A percentile compares a stretch with the other conserved stretches of the same genome.
phyloP scores from a whole-genome alignment of 2,888 invertebrate genomes.

The Oscheius sp. region DNA sequence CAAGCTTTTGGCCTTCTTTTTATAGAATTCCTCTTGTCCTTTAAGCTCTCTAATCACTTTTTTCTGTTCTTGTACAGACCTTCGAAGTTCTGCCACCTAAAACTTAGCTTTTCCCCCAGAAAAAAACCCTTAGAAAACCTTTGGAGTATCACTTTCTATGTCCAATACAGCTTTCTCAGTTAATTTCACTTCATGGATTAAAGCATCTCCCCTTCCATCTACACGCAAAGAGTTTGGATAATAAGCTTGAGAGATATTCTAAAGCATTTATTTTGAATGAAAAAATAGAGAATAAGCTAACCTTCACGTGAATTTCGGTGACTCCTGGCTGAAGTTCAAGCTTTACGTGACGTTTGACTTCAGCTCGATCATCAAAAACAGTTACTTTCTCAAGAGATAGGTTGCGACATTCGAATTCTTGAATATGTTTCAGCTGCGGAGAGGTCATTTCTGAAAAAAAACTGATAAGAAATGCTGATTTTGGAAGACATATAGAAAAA shows the following conservation, averaged over 20 bases:
- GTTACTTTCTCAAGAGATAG: conserved; percentile 39
- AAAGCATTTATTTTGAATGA: background rate
- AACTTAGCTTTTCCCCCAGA: background rate
- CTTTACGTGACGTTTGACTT: conserved; percentile 49
- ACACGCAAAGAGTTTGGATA: conserved; percentile 58
- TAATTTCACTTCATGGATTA: conserved; percentile 57
- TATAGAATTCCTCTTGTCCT: background rate
- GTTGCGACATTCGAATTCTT: conserved; percentile 33
- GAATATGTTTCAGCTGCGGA: too few relatives aligned
- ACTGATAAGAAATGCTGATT: too few relatives aligned
- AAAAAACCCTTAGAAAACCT: conserved; percentile 1
- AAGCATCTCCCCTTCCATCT: conserved; percentile 52
- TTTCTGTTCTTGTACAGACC: background rate
- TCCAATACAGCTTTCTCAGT: conserved; percentile 31
- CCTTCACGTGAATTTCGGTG: conserved; percentile 53
- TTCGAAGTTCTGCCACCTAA: conserved; percentile 8
- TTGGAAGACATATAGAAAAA: too few relatives aligned
- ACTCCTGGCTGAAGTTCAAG: conserved; percentile 43
- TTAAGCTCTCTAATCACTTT: conserved; percentile 32
- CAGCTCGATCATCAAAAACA: conserved; percentile 62
- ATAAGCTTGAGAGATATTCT: background rate
- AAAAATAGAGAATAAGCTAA: conserved; percentile 1
- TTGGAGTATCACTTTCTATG: conserved; percentile 43
- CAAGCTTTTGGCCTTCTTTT: conserved; percentile 55
- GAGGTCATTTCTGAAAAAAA: too few relatives aligned